Percentiles rank a stretch among this genome's conserved stretches.
phyloP scores from a whole-genome alignment of 2,113 vertebrate genomes.

The Apodemus speciosus region DNA sequence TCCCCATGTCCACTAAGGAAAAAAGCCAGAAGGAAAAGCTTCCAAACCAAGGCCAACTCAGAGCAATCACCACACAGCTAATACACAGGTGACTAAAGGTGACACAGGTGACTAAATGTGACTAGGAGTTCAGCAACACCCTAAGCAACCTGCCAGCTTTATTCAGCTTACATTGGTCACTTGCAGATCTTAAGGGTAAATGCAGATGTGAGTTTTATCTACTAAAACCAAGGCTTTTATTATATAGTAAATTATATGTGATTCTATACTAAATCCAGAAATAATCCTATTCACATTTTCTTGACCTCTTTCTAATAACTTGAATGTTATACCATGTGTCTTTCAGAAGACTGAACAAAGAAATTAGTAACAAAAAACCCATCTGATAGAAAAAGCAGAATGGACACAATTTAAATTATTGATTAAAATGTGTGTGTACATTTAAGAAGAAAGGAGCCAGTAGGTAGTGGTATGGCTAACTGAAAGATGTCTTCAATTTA shows the following conservation, averaged over 20 bases:
- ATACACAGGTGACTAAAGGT: not conserved
- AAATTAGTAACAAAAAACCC: not conserved
- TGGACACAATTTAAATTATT: not conserved
- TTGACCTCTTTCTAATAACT: not conserved
- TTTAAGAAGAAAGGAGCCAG: not conserved
- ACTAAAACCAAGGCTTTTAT: not conserved
- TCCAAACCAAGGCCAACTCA: not conserved
- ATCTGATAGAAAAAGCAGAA: conserved; percentile 15
- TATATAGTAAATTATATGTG: not conserved
- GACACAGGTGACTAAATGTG: not conserved
- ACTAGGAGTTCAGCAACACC: accelerated
- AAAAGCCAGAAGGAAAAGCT: not conserved
- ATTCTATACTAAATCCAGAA: conserved; percentile 23
- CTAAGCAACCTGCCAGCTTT: not conserved
- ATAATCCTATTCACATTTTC: not conserved
- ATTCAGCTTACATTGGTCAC: not conserved
- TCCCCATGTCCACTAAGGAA: not conserved
- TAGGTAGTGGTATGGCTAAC: not conserved
- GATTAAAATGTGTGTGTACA: not conserved
- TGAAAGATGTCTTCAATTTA: not conserved
- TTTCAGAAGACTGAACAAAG: conserved; percentile 15
- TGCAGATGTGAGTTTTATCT: not conserved
- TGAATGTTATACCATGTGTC: not conserved
- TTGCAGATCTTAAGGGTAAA: not conserved
- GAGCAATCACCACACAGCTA: accelerated